Conservation (phyloP, 2,797 vertebrate genomes). For the Heliangelus exortis region DNA sequence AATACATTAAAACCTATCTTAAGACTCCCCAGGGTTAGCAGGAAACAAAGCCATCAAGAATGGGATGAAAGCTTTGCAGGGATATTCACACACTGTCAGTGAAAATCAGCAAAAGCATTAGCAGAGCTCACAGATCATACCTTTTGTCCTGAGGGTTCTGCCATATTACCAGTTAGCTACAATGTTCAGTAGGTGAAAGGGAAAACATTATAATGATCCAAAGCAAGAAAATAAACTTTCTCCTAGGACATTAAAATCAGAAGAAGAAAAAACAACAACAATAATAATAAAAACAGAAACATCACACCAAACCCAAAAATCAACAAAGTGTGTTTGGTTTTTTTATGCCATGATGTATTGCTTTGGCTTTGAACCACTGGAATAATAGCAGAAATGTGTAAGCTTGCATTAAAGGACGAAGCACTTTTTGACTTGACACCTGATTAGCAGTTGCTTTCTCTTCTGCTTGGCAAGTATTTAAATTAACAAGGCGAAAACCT, state of each 20-base stretch:
- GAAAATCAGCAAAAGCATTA: background rate
- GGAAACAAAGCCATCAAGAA: background rate
- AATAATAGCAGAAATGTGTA: background rate
- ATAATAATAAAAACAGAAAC: background rate
- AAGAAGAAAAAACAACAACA: background rate
- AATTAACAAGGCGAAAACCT: background rate
- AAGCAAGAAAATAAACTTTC: background rate
- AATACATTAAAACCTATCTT: background rate
- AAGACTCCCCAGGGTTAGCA: background rate
- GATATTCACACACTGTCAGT: background rate
- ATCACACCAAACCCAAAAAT: too few species aligned
- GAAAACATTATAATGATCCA: background rate
- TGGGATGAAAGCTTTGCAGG: background rate
- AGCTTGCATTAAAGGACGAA: background rate
- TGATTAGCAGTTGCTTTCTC: background rate
- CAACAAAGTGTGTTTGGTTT: too few species aligned
- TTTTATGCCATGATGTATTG: background rate
- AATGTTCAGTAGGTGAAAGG: background rate
- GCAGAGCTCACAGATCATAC: background rate
- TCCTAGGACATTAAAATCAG: background rate
- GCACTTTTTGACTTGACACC: fast-evolving
- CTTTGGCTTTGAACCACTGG: background rate
- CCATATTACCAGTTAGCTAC: background rate
- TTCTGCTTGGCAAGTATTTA: background rate
- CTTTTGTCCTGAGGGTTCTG: background rate